A percentile compares a stretch with the other conserved stretches of the same genome.
Evolutionary conservation across 2,888 invertebrate species (phyloP).

Genomic region (Orthonevra nobilis): DNA sequence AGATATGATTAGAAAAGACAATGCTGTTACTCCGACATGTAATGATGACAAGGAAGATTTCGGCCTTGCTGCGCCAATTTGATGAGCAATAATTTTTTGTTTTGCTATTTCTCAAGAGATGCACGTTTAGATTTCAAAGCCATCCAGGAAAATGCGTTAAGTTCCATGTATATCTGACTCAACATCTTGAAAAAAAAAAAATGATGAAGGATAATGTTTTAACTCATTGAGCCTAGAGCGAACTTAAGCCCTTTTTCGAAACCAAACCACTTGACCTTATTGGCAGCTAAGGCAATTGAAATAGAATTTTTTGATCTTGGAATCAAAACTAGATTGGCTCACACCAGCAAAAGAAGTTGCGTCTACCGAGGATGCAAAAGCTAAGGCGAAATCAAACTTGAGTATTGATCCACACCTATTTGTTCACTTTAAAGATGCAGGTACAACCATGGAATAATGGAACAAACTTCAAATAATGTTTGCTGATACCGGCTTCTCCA

Average conservation of each 20-base stretch:
- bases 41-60: background rate
- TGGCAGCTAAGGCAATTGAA: background rate
- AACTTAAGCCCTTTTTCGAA: background rate
- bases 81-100: background rate
- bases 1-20: background rate
- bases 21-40: background rate
- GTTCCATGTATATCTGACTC: background rate
- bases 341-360: background rate
- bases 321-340: conserved; percentile 13
- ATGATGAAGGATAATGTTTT: background rate
- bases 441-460: conserved; percentile 14
- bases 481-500: background rate
- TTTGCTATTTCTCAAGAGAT: background rate
- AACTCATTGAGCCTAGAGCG: background rate
- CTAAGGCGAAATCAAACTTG: conserved; percentile 37
- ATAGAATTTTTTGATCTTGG: conserved; percentile 28
- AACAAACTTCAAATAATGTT: conserved; percentile 10
- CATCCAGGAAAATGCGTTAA: background rate
- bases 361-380: conserved; percentile 6
- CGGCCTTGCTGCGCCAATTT: background rate
- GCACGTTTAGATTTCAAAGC: background rate
- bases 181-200: background rate
- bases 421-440: conserved; percentile 28
- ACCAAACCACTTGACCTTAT: background rate
- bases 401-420: conserved; percentile 31